Percentiles rank a stretch among this genome's conserved stretches.
phyloP scores from a whole-genome alignment of 2,888 invertebrate species.

The Monopis laevigella region DNA sequence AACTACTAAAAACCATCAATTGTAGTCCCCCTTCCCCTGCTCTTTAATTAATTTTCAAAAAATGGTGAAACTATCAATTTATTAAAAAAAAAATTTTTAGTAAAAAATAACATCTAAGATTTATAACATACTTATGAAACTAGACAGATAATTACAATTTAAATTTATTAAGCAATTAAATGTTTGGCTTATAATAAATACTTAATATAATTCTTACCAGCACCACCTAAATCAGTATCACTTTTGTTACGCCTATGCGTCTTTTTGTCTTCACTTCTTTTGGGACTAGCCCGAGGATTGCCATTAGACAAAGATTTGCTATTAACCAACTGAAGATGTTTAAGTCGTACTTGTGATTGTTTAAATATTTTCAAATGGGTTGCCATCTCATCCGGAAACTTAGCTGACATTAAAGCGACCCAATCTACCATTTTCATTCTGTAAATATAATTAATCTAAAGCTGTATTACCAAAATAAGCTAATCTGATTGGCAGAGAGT shows the following conservation, averaged over 20 bases:
- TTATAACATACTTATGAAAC: too few species aligned
- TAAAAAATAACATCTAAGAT: too few species aligned
- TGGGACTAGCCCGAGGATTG: constrained; percentile 43
- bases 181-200: background rate
- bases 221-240: constrained; percentile 74
- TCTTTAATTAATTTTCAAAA: too few species aligned
- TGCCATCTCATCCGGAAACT: constrained; percentile 90
- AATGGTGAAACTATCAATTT: too few species aligned
- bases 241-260: constrained; percentile 76
- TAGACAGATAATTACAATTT: too few species aligned
- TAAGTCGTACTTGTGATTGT: constrained; percentile 72
- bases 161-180: constrained; percentile 2
- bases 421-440: constrained; percentile 87
- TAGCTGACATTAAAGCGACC: constrained; percentile 87
- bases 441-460: constrained; percentile 16
- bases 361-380: constrained; percentile 88
- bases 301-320: constrained; percentile 51
- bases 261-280: constrained; percentile 46
- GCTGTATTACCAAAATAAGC: too few species aligned
- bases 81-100: too few species aligned
- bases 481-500: too few species aligned
- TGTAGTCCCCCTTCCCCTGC: too few species aligned
- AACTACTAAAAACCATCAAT: too few species aligned
- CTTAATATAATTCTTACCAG: constrained; percentile 43
- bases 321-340: constrained; percentile 50